Percentiles rank a stretch among this genome's conserved stretches.
Evolutionary conservation across 1,140 invertebrate species (phyloP).

Genomic region (Wiebesia pumilae): DNA sequence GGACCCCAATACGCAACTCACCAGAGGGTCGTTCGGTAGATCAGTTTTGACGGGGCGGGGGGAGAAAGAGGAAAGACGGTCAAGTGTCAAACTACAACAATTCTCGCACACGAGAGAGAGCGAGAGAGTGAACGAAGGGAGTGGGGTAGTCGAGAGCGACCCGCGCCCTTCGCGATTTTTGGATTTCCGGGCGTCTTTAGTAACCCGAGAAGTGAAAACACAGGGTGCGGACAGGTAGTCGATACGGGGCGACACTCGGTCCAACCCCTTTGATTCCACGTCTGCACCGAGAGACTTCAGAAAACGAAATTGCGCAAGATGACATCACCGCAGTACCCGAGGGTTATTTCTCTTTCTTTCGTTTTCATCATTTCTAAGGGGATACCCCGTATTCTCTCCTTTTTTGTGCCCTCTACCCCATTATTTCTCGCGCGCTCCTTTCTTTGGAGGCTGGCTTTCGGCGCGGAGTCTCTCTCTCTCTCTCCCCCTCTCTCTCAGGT

Average conservation of each 20-base stretch:
- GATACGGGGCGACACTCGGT: constrained; percentile 54
- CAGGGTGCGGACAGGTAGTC: constrained; percentile 64
- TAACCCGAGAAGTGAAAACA: constrained; percentile 73
- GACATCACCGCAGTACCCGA: constrained; percentile 62
- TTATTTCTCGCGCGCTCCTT: constrained; percentile 26
- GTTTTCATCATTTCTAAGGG: constrained; percentile 36
- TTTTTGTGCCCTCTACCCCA: constrained; percentile 39
- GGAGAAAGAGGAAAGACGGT: constrained; percentile 54
- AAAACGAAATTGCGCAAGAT: constrained; percentile 69
- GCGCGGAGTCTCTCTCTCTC: background rate
- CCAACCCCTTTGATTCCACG: constrained; percentile 65
- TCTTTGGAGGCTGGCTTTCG: constrained; percentile 16
- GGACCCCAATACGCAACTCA: constrained; percentile 57
- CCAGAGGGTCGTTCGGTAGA: constrained; percentile 10
- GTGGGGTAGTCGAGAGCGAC: too few species aligned
- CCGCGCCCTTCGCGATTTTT: constrained; percentile 69
- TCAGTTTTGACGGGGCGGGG: constrained; percentile 30
- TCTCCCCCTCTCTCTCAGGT: too few species aligned
- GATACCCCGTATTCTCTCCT: background rate
- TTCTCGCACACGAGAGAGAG: constrained; percentile 23
- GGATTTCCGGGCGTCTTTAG: constrained; percentile 74
- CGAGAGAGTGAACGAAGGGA: background rate
- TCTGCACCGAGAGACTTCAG: constrained; percentile 31
- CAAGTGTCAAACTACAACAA: constrained; percentile 55
- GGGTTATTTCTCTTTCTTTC: constrained; percentile 46